These are phyloP conservation scores for Emydocephalus ijimae DNA, from an alignment of 2,113 vertebrate genomes.

Conservation along the genomic window DNA sequence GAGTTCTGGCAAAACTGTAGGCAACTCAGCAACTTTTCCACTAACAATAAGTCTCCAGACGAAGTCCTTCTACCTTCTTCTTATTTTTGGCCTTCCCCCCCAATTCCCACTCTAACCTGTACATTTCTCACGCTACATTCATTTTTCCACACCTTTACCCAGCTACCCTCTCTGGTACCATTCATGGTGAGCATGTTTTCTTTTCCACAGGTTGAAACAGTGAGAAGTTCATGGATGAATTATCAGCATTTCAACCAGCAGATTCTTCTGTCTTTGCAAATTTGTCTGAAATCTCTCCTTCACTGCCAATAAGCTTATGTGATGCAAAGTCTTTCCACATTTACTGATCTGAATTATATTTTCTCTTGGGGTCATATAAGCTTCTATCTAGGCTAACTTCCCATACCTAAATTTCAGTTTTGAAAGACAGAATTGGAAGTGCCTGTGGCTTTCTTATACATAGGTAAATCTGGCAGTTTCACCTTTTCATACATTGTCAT, in stretches of 20 bases:
- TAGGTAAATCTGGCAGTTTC: not conserved
- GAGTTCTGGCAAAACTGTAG: not conserved
- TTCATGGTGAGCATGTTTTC: not conserved
- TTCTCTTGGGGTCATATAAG: not conserved
- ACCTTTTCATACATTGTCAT: not conserved
- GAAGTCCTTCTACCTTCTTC: not conserved
- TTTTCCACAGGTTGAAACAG: constrained; percentile 13
- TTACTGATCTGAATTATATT: not conserved
- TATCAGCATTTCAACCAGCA: constrained; percentile 26
- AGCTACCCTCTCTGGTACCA: not conserved
- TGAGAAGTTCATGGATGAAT: constrained; percentile 35
- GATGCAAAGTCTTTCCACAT: not conserved
- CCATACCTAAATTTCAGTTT: not conserved
- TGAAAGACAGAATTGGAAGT: not conserved
- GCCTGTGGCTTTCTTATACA: not conserved
- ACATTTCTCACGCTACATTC: not conserved
- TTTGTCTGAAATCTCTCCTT: not conserved
- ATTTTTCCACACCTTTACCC: not conserved
- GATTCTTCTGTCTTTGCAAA: constrained; percentile 21
- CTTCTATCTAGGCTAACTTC: not conserved
- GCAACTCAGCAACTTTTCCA: not conserved
- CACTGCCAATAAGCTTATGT: not conserved
- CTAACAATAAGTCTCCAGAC: not conserved
- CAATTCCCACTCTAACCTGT: not conserved
- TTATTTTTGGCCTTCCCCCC: not conserved